phyloP scores from a whole-genome alignment of 2,888 invertebrate species.

The Himalopsyche japonica region DNA sequence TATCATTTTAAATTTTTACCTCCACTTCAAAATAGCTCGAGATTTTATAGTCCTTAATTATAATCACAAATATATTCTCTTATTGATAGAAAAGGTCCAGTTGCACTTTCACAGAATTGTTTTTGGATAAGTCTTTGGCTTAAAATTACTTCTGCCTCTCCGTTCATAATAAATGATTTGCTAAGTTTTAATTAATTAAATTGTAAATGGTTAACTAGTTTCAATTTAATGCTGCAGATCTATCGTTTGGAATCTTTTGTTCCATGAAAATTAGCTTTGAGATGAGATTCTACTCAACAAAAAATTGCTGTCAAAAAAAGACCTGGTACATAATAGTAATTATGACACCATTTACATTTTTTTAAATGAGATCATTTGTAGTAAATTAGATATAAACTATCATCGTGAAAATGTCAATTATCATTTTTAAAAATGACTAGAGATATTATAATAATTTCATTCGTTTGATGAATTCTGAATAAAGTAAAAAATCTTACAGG shows the following conservation, averaged over 20 bases:
- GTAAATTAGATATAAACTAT: too few relatives aligned
- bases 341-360: too few relatives aligned
- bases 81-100: not conserved
- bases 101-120: not conserved
- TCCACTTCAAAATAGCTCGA: slow-evolving; percentile 26
- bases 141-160: not conserved
- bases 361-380: too few relatives aligned
- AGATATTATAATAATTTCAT: too few relatives aligned
- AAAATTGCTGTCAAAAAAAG: too few relatives aligned
- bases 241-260: not conserved
- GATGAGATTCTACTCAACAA: too few relatives aligned
- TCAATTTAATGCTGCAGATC: not conserved
- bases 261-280: not conserved
- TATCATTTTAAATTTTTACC: not conserved
- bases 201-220: not conserved
- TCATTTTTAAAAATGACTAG: too few relatives aligned
- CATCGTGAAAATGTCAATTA: too few relatives aligned
- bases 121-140: not conserved
- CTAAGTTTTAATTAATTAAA: not conserved
- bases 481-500: too few relatives aligned
- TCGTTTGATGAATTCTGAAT: too few relatives aligned
- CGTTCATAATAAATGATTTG: not conserved
- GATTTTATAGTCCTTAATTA: slow-evolving; percentile 18
- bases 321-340: too few relatives aligned
- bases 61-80: not conserved